Conservation (phyloP, 2,888 invertebrate genomes). For the Lissonota sp. region DNA sequence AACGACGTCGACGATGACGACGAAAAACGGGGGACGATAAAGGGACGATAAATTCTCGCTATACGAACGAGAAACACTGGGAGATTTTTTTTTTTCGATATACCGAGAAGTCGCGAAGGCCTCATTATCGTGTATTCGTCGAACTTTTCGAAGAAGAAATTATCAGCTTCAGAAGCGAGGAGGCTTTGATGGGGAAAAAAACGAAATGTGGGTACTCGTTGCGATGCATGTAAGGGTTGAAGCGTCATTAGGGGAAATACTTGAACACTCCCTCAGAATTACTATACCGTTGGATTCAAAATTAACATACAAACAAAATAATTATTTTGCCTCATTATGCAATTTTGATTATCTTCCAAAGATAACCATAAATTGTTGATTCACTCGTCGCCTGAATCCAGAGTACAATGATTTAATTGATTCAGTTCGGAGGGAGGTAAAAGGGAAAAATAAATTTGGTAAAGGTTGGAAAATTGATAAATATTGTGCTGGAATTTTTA, state of each 20-base stretch:
- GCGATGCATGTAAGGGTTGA: conserved; percentile 1
- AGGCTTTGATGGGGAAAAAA: background rate
- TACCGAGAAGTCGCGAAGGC: conserved; percentile 36
- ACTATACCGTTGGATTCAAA: conserved; percentile 26
- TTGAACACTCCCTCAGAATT: conserved; percentile 3
- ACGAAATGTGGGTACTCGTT: background rate
- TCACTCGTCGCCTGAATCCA: no score
- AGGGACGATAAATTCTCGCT: conserved; percentile 61
- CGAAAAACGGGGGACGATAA: conserved; percentile 46
- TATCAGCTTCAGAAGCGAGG: conserved; percentile 9
- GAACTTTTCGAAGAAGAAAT: conserved; percentile 22
- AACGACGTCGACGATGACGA: conserved; percentile 19
- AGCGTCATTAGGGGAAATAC: conserved; percentile 41
- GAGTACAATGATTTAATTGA: no score
- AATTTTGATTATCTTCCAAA: no score
- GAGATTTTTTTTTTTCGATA: conserved; percentile 1
- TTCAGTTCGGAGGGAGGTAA: no score
- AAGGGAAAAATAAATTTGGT: background rate
- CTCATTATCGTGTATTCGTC: conserved; percentile 44
- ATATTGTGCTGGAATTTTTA: no score
- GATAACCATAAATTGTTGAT: no score
- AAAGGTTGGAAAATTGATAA: no score
- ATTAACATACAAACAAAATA: background rate
- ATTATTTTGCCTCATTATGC: background rate
- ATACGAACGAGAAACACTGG: conserved; percentile 7